Conservation (phyloP, 1,140 invertebrate species). For the Nylanderia fulva region DNA sequence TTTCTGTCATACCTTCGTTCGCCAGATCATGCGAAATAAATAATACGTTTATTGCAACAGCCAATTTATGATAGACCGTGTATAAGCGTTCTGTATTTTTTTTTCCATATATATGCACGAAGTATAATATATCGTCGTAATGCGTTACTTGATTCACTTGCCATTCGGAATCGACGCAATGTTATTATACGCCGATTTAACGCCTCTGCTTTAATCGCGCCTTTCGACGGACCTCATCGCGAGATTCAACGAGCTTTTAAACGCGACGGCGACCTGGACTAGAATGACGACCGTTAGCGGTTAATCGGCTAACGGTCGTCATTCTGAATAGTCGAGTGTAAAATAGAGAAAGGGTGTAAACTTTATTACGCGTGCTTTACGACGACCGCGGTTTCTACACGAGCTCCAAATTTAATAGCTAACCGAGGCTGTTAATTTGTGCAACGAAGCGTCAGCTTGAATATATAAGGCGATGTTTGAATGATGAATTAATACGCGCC, state of each 20-base stretch:
- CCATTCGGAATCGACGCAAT: conserved; percentile 60
- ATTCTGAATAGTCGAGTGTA: background rate
- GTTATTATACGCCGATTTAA: conserved; percentile 76
- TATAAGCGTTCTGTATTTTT: background rate
- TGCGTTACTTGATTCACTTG: conserved; percentile 58
- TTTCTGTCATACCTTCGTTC: no score
- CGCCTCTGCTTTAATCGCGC: conserved; percentile 63
- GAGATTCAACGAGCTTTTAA: background rate
- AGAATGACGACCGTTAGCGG: conserved; percentile 48
- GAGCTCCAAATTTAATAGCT: conserved; percentile 38
- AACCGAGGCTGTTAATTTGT: conserved; percentile 29
- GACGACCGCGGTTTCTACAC: conserved; percentile 16
- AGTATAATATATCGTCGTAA: conserved; percentile 18
- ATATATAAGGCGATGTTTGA: conserved; percentile 24
- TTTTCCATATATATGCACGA: background rate
- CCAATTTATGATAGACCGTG: conserved; percentile 75
- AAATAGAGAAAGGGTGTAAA: conserved; percentile 37
- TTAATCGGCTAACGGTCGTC: conserved; percentile 57
- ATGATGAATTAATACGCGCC: conserved; percentile 40
- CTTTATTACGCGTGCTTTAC: conserved; percentile 34
- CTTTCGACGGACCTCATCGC: conserved; percentile 30
- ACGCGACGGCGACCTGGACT: conserved; percentile 12
- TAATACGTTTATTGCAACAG: conserved; percentile 80
- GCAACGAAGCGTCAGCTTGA: conserved; percentile 6
- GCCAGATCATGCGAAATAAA: no score